phyloP scores from a whole-genome alignment of 2,797 vertebrate species.

The Muscicapa striata region DNA sequence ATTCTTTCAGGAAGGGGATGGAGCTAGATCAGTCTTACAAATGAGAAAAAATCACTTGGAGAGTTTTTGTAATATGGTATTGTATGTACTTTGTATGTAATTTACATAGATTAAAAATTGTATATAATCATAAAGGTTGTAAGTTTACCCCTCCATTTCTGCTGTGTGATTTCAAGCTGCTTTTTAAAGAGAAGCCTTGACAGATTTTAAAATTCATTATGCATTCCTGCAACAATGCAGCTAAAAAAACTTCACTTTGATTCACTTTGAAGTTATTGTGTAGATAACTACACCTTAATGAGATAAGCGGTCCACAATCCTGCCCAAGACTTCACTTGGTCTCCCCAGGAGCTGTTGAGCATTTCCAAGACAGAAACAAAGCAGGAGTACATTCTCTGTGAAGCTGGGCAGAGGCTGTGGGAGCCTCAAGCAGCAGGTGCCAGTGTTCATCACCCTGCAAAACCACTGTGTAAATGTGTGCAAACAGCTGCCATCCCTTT shows the following conservation, averaged over 20 bases:
- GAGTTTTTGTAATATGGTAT: background rate
- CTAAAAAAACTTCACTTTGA: background rate
- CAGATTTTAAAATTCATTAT: background rate
- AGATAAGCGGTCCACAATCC: background rate
- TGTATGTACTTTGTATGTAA: background rate
- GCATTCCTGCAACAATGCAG: background rate
- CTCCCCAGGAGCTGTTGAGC: background rate
- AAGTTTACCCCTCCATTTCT: background rate
- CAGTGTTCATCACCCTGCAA: accelerated
- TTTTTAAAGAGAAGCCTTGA: background rate
- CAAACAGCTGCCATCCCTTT: background rate
- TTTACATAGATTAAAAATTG: background rate
- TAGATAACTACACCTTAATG: background rate
- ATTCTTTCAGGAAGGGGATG: background rate
- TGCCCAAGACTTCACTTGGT: background rate
- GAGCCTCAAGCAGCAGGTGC: background rate
- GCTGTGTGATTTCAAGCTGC: background rate
- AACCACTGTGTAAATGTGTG: background rate
- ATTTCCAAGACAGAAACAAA: background rate
- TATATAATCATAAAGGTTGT: background rate
- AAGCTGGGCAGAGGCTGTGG: background rate
- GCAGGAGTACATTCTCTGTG: background rate
- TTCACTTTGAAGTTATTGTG: background rate
- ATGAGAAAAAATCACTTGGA: background rate
- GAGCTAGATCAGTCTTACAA: background rate